A percentile compares a stretch with the other conserved stretches of the same genome.
Evolutionary conservation across 2,113 vertebrate genomes (phyloP).

Genomic region (Bostrychus sinensis): DNA sequence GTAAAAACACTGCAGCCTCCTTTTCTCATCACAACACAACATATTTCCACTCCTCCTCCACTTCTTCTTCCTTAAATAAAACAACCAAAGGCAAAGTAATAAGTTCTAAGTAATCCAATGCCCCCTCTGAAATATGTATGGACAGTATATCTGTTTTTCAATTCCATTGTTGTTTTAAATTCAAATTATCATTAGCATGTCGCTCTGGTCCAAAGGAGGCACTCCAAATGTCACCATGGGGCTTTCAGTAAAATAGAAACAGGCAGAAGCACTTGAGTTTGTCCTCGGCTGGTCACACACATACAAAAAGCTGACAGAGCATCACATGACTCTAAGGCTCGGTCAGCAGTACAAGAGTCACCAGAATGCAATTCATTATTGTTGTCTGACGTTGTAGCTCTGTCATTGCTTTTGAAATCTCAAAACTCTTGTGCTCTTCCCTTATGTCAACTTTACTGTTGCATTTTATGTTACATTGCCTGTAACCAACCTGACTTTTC

Average conservation of each 20-base stretch:
- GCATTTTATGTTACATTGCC: no score
- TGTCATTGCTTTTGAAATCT: not conserved
- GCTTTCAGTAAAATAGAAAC: not conserved
- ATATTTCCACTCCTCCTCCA: not conserved
- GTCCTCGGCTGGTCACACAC: constrained; percentile 16
- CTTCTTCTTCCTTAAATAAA: constrained; percentile 22
- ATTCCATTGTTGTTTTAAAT: no score
- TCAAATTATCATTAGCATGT: not conserved
- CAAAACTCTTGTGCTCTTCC: not conserved
- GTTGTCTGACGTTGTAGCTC: not conserved
- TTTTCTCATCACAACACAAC: constrained; percentile 22
- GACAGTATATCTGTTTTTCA: not conserved
- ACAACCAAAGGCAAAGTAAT: not conserved
- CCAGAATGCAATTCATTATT: constrained; percentile 11
- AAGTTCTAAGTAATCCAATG: not conserved
- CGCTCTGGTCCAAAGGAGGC: not conserved
- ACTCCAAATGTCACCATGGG: not conserved
- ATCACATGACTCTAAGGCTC: constrained; percentile 15
- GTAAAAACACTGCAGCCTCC: constrained; percentile 51
- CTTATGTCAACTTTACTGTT: not conserved
- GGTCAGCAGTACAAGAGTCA: constrained; percentile 32
- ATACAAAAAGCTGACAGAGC: constrained; percentile 29
- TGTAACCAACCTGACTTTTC: not conserved
- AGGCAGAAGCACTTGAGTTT: constrained; percentile 12
- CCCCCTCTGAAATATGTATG: not conserved